Base-by-base conservation (phyloP, 2,113 vertebrate species). In the Odocoileus hemionus region DNA sequence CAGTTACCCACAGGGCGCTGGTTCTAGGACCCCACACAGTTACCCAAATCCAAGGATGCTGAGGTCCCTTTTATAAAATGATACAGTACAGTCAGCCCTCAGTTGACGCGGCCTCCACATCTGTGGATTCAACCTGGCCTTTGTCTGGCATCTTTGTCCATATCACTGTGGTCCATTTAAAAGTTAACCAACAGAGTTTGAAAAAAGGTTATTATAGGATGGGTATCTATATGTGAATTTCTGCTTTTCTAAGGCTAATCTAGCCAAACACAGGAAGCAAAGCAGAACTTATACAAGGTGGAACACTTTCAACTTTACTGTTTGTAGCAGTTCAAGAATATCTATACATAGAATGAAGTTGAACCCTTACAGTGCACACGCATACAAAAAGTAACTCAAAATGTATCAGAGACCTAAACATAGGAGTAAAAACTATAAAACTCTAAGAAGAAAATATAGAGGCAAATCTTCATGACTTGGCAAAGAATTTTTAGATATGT, bases 371-470 rank as follows among this genome's bases (percentile, higher is more conserved):
- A 2, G n/a, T 16, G 74, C 21, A 74, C 60, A 76, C 43, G n/a
- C 13, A 52, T 7, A 82, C 11, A 86, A 90, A 86, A 57, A 58
- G 64, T 70, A 86, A 94, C 86, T 94, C 87, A 58, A 82, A 88
- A 60, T 52, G 26, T 60, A 96, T 58, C 52, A 43, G n/a, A 50
- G 39, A 52, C 39, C 39, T 64, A 70, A 94, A 52, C 15, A 6
- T 80, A 58, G 79, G 26, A 86, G 39, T 67, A 86, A 86, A 94
- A 83, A 36, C 58, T 74, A 23, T 61, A 47, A 47, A n/a, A 55
- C 23, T 60, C 14, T 33, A 43, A 86, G 23, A 80, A 91, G 58
- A 86, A 94, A 88, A 83, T 33, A 33, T 1, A 80, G n/a, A 9
- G 8, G 36, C 30, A 83, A 47, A 54, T 91, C 57, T 96, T 84